Conservation (phyloP, 2,797 vertebrate species). For the Iguana delicatissima region DNA sequence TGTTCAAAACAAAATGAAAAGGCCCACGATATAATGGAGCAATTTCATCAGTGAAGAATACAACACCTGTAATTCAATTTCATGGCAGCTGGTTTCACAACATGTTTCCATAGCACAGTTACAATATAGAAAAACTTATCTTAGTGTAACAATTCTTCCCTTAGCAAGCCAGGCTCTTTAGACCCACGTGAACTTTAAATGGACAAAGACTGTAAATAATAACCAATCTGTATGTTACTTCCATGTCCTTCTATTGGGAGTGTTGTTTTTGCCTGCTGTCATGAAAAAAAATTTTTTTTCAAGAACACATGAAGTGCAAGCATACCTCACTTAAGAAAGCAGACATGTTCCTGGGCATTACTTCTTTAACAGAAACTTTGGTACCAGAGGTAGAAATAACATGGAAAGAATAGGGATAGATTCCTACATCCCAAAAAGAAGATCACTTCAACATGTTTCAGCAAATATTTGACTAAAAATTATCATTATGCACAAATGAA, state of each 20-base stretch:
- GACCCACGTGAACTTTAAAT: slow-evolving; percentile 59
- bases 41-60: slow-evolving; percentile 78
- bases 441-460: no score
- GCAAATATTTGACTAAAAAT: no score
- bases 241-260: neutral
- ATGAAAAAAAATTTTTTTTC: slow-evolving; percentile 30
- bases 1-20: slow-evolving; percentile 81
- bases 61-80: slow-evolving; percentile 84
- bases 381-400: no score
- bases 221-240: slow-evolving; percentile 58
- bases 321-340: slow-evolving; percentile 35
- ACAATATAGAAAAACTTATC: slow-evolving; percentile 68
- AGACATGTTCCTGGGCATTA: slow-evolving; percentile 51
- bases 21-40: slow-evolving; percentile 76
- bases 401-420: no score
- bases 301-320: slow-evolving; percentile 45
- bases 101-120: slow-evolving; percentile 65
- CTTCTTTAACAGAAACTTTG: neutral
- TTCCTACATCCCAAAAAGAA: no score
- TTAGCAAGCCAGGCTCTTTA: slow-evolving; percentile 55
- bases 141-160: slow-evolving; percentile 59
- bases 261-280: neutral
- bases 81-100: slow-evolving; percentile 81
- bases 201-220: slow-evolving; percentile 61
- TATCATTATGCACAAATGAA: no score